These are phyloP conservation scores for Mellilla xanthometata DNA, from an alignment of 2,888 invertebrate species.

Conservation along the genomic window DNA sequence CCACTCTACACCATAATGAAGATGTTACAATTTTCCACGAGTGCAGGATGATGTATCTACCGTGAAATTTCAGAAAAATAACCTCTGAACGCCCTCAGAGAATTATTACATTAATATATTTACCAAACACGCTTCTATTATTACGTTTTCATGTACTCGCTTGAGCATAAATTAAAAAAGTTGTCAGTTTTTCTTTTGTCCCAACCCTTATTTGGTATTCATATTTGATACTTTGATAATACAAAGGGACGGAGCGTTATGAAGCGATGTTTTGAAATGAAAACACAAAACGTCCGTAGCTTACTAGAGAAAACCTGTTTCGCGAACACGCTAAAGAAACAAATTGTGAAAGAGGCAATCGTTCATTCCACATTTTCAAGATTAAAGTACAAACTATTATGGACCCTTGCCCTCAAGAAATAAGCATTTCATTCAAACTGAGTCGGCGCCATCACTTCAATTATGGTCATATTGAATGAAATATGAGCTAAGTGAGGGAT, in stretches of 20 bases:
- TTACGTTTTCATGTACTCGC: slow-evolving; percentile 81
- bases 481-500: slow-evolving; percentile 82
- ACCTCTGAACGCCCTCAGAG: slow-evolving; percentile 65
- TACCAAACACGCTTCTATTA: slow-evolving; percentile 80
- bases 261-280: slow-evolving; percentile 61
- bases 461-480: slow-evolving; percentile 81
- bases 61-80: slow-evolving; percentile 80
- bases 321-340: slow-evolving; percentile 76
- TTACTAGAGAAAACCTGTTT: slow-evolving; percentile 77
- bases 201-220: slow-evolving; percentile 82
- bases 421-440: slow-evolving; percentile 64
- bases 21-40: slow-evolving; percentile 71
- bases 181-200: slow-evolving; percentile 80
- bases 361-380: slow-evolving; percentile 66
- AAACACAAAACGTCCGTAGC: slow-evolving; percentile 64
- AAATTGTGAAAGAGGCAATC: slow-evolving; percentile 81
- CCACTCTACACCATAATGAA: slow-evolving; percentile 60
- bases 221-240: slow-evolving; percentile 80
- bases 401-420: slow-evolving; percentile 52
- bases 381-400: slow-evolving; percentile 50
- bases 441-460: slow-evolving; percentile 64
- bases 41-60: slow-evolving; percentile 66
- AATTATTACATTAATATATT: slow-evolving; percentile 80
- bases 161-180: slow-evolving; percentile 79
- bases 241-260: slow-evolving; percentile 75